Evolutionary conservation across 2,888 invertebrate genomes (phyloP), one percentile per base, ranked within the genome.

Genomic region (Plagodis dolabraria): DNA sequence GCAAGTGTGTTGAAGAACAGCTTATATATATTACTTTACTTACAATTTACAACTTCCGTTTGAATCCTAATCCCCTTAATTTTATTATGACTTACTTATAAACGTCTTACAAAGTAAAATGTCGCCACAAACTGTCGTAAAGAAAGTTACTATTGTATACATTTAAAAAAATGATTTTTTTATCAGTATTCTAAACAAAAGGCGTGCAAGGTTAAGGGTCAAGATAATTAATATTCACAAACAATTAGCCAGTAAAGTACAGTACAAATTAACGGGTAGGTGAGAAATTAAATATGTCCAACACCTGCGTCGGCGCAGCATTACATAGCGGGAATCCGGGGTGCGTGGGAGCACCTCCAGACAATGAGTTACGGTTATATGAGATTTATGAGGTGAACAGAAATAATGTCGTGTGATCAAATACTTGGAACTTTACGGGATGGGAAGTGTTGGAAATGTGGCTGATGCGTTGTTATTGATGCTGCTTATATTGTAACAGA

Each of bases 261-360:
- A 68, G 68, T 69, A 71, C 48, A 64, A 70, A 67, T 73, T 73
- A 72, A 69, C 72, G 69, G 66, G 68, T 72, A 70, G 64, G 68
- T 74, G 75, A 69, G 68, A 76, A 73, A 69, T 63, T 57, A 57
- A 59, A 58, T 54, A 48, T 50, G 67, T 66, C 67, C 52, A 68
- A 70, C 69, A 76, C 65, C 69, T 69, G 67, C 53, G 57, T 48
- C 59, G 57, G 67, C 56, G 53, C 66, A 67, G 44, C 47, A 51
- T 58, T 47, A 50, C 54, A 44, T 63, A 61, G 65, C 68, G 68
- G 64, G 65, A 66, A 55, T 38, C 62, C 55, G 55, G 65, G 64
- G 52, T 59, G 65, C 68, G 68, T 68, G 65, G 65, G 68, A 68
- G 62, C 47, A 47, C 42, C 53, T 44, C 51, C 62, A 61, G 58